A percentile compares a stretch with the other conserved stretches of the same genome.
Evolutionary conservation across 2,888 invertebrate species (phyloP).

Genomic region (Melanostoma scalare): DNA sequence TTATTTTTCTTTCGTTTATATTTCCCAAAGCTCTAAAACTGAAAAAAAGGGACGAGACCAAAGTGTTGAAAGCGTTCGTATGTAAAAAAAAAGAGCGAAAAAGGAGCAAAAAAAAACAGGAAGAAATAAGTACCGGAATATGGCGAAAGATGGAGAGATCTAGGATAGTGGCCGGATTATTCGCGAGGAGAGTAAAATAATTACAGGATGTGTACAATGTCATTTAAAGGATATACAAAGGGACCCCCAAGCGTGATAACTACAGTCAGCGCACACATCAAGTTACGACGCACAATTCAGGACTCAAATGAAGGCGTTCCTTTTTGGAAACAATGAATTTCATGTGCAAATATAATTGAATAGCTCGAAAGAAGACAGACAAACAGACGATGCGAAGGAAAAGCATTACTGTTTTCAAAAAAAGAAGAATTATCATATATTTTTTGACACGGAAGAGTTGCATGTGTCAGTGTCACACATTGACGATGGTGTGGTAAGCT

Average conservation of each 20-base stretch:
- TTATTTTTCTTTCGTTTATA: background rate
- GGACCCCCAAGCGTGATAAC: slow-evolving; percentile 28
- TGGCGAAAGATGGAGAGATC: slow-evolving; percentile 16
- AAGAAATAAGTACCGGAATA: slow-evolving; percentile 26
- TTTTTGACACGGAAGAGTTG: slow-evolving; percentile 22
- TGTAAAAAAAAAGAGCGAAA: slow-evolving; percentile 4
- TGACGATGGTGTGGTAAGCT: slow-evolving; percentile 29
- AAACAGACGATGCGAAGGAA: background rate
- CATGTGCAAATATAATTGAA: slow-evolving; percentile 56
- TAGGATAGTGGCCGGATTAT: slow-evolving; percentile 49
- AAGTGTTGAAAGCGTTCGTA: slow-evolving; percentile 21
- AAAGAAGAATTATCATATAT: slow-evolving; percentile 41
- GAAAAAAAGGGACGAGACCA: background rate
- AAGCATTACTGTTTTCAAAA: slow-evolving; percentile 23
- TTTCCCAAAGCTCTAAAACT: slow-evolving; percentile 25
- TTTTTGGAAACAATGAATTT: slow-evolving; percentile 54
- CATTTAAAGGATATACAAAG: slow-evolving; percentile 31
- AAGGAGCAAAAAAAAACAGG: background rate
- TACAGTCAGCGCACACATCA: background rate
- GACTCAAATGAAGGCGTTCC: slow-evolving; percentile 38
- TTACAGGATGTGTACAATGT: slow-evolving; percentile 54
- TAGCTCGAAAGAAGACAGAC: background rate
- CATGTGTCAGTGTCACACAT: slow-evolving; percentile 45
- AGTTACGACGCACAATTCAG: background rate
- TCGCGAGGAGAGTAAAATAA: slow-evolving; percentile 58